Evolutionary conservation across 2,888 invertebrate genomes (phyloP).

Genomic region (Pollenia angustigena): DNA sequence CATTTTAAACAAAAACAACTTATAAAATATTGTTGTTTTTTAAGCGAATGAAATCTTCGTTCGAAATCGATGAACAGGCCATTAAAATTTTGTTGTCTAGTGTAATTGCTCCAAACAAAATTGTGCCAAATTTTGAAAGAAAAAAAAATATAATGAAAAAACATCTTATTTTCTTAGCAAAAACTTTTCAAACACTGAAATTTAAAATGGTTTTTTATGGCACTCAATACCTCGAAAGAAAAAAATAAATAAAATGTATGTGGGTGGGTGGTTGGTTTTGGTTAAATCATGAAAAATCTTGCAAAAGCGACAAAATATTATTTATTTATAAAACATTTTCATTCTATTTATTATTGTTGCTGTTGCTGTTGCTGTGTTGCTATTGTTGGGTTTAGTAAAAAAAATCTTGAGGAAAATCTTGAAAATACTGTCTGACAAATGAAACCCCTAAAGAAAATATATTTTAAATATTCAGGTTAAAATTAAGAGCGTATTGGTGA

Average conservation of each 20-base stretch:
- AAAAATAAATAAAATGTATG: conserved; percentile 34
- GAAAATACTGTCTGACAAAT: conserved; percentile 9
- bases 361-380: conserved; percentile 33
- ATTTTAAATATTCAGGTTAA: background rate
- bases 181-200: conserved; percentile 51
- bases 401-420: conserved; percentile 54
- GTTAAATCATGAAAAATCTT: conserved; percentile 47
- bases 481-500: too few species aligned
- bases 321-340: conserved; percentile 71
- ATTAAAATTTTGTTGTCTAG: background rate
- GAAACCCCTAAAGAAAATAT: conserved; percentile 22
- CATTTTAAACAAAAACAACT: too few species aligned
- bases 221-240: conserved; percentile 31
- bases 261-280: conserved; percentile 45
- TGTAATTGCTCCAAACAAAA: conserved; percentile 12
- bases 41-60: too few species aligned
- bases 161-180: conserved; percentile 35
- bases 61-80: too few species aligned
- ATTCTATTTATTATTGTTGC: conserved; percentile 48
- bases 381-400: conserved; percentile 47
- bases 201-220: conserved; percentile 43
- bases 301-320: conserved; percentile 72
- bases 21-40: too few species aligned
- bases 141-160: background rate
- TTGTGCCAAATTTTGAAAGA: background rate